Evolutionary conservation across 2,113 vertebrate species (phyloP), one percentile per base, ranked within the genome.

Genomic region (Leptobrachium ailaonicum): DNA sequence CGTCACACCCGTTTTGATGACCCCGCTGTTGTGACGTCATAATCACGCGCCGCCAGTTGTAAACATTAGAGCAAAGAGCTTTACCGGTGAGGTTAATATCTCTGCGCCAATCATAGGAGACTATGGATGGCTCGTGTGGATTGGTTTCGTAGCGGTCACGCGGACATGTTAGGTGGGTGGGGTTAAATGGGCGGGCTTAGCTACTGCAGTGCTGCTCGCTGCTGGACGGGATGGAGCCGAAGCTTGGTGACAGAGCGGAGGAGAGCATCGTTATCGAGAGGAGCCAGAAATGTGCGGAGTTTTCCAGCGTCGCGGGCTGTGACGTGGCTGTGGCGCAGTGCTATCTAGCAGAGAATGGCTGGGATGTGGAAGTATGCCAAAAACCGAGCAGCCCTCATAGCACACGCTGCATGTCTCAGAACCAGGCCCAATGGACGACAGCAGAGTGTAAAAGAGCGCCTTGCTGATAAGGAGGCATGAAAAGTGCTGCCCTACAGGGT

Each of bases 321-420:
- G 94, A 94, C 10, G 32, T 7, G 44, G 90, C 81, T 0, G 89
- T 92, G 64, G 96, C 96, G 11, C 92, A 89, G 80, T 85, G 92
- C 79, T 96, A 90, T 87, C 80, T 98, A 84, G 88, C 90, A 8
- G 89, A 90, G 68, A 95, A 91, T 82, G 90, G 85, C 14, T 98
- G 96, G 97, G 85, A 95, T 14, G 83, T 97, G 91, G 90, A 98
- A 87, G 97, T 98, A 89, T 2, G 88, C 20, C 20, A 32, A 13
- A 12, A 1, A 32, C 47, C 47, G 47, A 50, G 47, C 47, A 4
- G 47, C 47, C 47, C 47, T 50, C 47, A 50, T 8, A 50, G 47
- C 8, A 4, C 47, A 5, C 8, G 8, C 47, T 50, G 47, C 47
- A 4, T 50, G 4, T 50, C 47, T 5, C 47, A 50, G 4, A 50